Evolutionary conservation across 92 coral and sea anemone genomes (phyloP).

Genomic region (Zoanthus gigantus): DNA sequence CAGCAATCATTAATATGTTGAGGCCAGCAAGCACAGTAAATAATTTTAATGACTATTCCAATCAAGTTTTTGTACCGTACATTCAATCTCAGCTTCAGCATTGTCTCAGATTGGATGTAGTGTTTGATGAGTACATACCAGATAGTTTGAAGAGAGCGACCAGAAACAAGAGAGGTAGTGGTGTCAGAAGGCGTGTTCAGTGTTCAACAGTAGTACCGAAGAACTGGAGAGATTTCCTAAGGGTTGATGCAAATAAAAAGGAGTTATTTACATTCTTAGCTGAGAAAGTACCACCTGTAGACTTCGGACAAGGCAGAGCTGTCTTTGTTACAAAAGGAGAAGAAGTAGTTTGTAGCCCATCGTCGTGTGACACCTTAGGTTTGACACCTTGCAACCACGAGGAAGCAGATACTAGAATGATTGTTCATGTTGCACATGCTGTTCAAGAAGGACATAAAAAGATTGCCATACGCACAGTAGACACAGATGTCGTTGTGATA

Average conservation of each 20-base stretch:
- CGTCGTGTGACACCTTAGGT: neutral
- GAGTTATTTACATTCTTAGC: constrained; percentile 35
- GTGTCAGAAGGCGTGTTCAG: constrained; percentile 54
- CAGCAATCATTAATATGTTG: constrained; percentile 57
- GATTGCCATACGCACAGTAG: constrained; percentile 33
- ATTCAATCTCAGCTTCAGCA: constrained; percentile 55
- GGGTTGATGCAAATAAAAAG: neutral
- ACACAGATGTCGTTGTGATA: constrained; percentile 15
- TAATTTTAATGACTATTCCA: constrained; percentile 58
- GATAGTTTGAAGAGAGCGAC: constrained; percentile 59
- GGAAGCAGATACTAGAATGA: neutral
- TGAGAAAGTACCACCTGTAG: neutral
- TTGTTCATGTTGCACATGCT: constrained; percentile 30
- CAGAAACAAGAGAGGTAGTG: constrained; percentile 55
- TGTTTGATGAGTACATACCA: constrained; percentile 49
- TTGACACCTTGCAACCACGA: too few relatives aligned
- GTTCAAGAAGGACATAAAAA: neutral
- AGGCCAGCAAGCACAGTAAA: constrained; percentile 50
- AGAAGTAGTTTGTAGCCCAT: constrained; percentile 15
- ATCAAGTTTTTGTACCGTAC: constrained; percentile 59
- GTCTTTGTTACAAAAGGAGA: constrained; percentile 19
- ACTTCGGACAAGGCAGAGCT: constrained; percentile 14
- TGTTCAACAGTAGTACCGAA: constrained; percentile 42
- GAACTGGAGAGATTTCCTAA: constrained; percentile 38
- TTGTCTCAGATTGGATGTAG: constrained; percentile 50